Percentiles rank a stretch among this genome's conserved stretches.
Conservation (phyloP, 2,113 vertebrate species). For the Panurus biarmicus region DNA sequence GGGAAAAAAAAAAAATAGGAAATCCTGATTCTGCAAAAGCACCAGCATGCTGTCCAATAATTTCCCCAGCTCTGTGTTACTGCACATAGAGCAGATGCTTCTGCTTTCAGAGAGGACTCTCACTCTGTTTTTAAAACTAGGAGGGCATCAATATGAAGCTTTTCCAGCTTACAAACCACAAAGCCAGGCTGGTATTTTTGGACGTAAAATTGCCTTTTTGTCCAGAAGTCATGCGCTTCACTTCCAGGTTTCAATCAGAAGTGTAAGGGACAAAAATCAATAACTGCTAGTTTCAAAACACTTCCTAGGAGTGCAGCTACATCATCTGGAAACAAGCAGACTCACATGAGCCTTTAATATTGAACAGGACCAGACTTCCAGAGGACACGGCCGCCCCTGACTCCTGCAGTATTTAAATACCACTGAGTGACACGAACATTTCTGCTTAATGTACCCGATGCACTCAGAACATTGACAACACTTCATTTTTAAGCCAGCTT, state of each 20-base stretch:
- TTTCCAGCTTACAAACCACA: not conserved
- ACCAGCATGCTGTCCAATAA: not conserved
- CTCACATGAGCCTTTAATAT: not conserved
- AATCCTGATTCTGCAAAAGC: not conserved
- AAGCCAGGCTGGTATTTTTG: not conserved
- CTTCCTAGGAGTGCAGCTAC: not conserved
- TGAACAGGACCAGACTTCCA: not conserved
- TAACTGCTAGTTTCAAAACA: not conserved
- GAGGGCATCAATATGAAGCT: not conserved
- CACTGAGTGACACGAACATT: not conserved
- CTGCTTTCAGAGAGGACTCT: not conserved
- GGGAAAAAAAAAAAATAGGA: not conserved
- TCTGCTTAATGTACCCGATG: conserved; percentile 20
- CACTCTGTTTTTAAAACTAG: not conserved
- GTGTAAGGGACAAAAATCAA: not conserved
- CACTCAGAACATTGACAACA: conserved; percentile 40
- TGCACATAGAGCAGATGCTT: not conserved
- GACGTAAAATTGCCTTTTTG: not conserved
- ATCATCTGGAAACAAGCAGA: not conserved
- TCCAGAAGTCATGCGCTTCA: not conserved
- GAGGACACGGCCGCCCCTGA: not conserved
- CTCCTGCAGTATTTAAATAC: conserved; percentile 41
- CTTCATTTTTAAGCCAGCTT: conserved; percentile 27
- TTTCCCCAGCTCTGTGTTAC: not conserved
- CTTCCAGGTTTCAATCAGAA: not conserved